phyloP scores from a whole-genome alignment of 2,113 vertebrate species.

The Aphyosemion australe region DNA sequence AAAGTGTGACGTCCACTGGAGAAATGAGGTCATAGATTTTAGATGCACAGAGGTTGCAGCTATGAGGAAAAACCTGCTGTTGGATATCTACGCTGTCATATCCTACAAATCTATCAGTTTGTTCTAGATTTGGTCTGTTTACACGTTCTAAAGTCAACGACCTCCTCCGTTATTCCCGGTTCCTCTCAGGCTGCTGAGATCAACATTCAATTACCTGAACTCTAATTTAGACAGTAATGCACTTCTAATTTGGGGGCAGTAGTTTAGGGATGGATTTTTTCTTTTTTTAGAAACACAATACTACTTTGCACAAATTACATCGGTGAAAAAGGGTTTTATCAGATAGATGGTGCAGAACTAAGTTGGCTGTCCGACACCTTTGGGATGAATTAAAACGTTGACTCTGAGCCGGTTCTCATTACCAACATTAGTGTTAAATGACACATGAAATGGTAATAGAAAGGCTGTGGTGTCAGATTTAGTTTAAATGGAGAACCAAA shows the following conservation, averaged over 20 bases:
- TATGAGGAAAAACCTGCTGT: constrained; percentile 2
- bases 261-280: background rate
- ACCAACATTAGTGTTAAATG: background rate
- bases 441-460: background rate
- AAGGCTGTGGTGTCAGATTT: no score
- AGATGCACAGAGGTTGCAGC: constrained; percentile 20
- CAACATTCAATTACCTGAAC: background rate
- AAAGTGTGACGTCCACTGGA: constrained; percentile 52
- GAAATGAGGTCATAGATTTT: constrained; percentile 56
- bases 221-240: background rate
- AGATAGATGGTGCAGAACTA: background rate
- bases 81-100: background rate
- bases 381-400: background rate
- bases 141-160: no score
- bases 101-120: background rate
- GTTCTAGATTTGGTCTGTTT: background rate
- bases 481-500: background rate
- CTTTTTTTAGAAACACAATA: background rate
- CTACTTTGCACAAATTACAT: background rate
- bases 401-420: background rate
- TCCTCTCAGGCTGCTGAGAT: background rate
- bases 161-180: background rate
- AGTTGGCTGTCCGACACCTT: background rate
- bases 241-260: background rate
- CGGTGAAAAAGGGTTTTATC: background rate